A percentile compares a stretch with the other conserved stretches of the same genome.
Conservation (phyloP, 2,797 vertebrate species). For the Knipowitschia caucasica region DNA sequence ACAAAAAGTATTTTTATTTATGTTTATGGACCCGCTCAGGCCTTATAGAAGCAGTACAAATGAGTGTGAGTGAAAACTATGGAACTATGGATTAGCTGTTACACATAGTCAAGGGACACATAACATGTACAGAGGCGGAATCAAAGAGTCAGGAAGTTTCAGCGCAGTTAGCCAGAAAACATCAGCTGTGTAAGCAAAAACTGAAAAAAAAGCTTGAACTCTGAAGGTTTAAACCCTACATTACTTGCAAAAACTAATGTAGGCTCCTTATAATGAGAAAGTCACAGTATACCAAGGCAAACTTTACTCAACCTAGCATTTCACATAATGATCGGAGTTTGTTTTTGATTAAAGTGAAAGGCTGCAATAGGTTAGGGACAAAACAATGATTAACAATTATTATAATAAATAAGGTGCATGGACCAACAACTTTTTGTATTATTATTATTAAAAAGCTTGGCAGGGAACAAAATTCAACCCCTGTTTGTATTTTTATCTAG, state of each 20-base stretch:
- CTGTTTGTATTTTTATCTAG: background rate
- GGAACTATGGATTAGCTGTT: slow-evolving; percentile 73
- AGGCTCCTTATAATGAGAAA: slow-evolving; percentile 53
- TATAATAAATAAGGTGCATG: slow-evolving; percentile 11
- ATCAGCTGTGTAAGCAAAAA: slow-evolving; percentile 74
- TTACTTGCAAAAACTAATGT: slow-evolving; percentile 47
- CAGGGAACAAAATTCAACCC: slow-evolving; percentile 11
- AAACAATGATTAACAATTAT: too few species aligned
- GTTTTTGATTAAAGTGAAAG: slow-evolving; percentile 44
- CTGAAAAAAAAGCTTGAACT: slow-evolving; percentile 51
- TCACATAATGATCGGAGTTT: slow-evolving; percentile 51
- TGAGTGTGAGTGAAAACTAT: slow-evolving; percentile 23
- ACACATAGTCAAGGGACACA: slow-evolving; percentile 66
- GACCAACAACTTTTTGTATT: too few species aligned
- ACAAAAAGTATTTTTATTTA: too few species aligned
- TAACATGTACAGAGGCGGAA: slow-evolving; percentile 62
- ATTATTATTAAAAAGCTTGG: slow-evolving; percentile 6
- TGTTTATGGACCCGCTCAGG: slow-evolving; percentile 45
- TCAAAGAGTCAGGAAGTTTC: slow-evolving; percentile 72
- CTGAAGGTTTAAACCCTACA: slow-evolving; percentile 67
- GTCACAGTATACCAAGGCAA: slow-evolving; percentile 48
- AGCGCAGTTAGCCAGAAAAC: slow-evolving; percentile 63
- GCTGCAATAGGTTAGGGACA: slow-evolving; percentile 43
- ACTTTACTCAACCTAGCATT: slow-evolving; percentile 54
- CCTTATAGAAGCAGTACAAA: slow-evolving; percentile 36